Base-by-base conservation (phyloP, 2,113 vertebrate species). In the Melanostigma gelatinosum region DNA sequence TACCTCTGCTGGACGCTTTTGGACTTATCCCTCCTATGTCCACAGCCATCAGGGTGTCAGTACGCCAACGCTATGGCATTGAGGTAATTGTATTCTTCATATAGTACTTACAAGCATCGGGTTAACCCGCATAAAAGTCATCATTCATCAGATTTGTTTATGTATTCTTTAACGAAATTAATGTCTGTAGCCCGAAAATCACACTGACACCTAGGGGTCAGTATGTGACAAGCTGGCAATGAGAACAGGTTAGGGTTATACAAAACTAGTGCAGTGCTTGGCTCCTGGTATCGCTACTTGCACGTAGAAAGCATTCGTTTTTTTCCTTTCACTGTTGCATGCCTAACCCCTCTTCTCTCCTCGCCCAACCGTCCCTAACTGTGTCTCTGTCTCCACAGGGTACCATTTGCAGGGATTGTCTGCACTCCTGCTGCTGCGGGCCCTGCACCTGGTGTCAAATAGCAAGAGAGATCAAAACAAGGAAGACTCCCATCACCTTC, bases 381-480 rank as follows among this genome's bases (percentile, higher is more conserved):
- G 15, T 12, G 12, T 66, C 65, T 69, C 18, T 29, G 13, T 80
- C 42, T 42, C 73, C 22, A 13, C 83, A 95, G 94, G 93, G 89
- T 8, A 87, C 84, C 0, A 44, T 95, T 8, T 93, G 89, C 74
- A 83, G 83, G 0, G 93, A 94, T 91, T 91, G 84, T 0, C 10
- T 92, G 68, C 81, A 83, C 46, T 24, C 88, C 54, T 87, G 6
- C 65, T 94, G 69, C 88, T 95, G 94, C 29, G 38, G 58, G 24
- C 68, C 92, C 46, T 95, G 95, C 82, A 77, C 72, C 65, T 94
- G 93, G 93, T 94, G 94, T 77, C 94, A 94, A 82, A 88, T 95
- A 20, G 82, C 93, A 0, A 88, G 93, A 58, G 93, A 95, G 73
- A 93, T 94, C 24, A 91, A 94, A 76, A 54, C 18, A 2, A 85